Evolutionary conservation across 2,113 vertebrate species (phyloP).

Genomic region (Nestor notabilis): DNA sequence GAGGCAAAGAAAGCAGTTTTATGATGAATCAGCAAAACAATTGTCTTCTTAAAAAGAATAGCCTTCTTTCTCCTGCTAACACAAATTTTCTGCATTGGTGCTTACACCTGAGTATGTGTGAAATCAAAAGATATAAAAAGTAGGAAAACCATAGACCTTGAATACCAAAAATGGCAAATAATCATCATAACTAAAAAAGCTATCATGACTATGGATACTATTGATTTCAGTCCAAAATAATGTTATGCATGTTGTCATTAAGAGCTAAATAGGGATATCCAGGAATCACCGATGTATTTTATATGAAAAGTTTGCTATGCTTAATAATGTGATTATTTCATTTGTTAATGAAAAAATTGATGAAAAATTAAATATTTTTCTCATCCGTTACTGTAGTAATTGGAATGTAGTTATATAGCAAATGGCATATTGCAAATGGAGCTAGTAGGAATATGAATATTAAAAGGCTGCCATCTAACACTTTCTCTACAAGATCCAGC

Average conservation of each 20-base stretch:
- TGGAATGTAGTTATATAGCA: background rate
- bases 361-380: background rate
- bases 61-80: background rate
- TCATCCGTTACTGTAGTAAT: background rate
- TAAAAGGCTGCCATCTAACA: background rate
- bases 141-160: background rate
- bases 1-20: constrained; percentile 33
- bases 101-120: background rate
- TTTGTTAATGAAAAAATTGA: background rate
- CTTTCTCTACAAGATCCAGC: background rate
- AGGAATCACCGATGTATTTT: background rate
- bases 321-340: background rate
- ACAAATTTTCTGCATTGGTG: background rate
- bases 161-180: background rate
- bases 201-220: background rate
- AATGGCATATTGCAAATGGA: background rate
- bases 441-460: background rate
- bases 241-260: background rate
- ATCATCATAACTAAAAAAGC: background rate
- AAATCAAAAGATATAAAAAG: background rate
- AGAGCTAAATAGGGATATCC: background rate
- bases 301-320: background rate
- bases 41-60: constrained; percentile 27
- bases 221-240: background rate
- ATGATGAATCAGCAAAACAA: background rate